Evolutionary conservation across 2,797 vertebrate species (phyloP).

Genomic region (Fringilla coelebs): DNA sequence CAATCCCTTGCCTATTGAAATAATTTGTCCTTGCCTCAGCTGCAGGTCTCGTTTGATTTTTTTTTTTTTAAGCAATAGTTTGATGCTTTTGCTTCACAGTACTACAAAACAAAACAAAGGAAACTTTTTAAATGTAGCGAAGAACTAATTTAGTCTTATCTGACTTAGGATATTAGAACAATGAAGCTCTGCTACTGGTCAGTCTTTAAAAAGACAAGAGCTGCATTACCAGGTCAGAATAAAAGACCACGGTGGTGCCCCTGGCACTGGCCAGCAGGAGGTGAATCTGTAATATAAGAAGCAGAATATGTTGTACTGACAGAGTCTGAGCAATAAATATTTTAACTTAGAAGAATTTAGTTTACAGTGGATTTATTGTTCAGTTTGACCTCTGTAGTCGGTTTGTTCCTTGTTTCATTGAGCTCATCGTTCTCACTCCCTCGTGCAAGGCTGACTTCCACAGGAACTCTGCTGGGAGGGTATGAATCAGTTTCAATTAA

Average conservation of each 20-base stretch:
- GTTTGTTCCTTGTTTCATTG: background rate
- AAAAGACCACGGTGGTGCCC: background rate
- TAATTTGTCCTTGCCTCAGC: conserved; percentile 70
- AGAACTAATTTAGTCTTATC: conserved; percentile 30
- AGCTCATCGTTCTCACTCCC: background rate
- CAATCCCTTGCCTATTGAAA: conserved; percentile 65
- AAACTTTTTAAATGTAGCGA: conserved; percentile 21
- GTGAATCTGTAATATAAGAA: background rate
- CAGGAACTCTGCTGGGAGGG: background rate
- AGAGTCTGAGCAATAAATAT: background rate
- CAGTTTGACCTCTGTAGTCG: conserved; percentile 17
- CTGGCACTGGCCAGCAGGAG: background rate
- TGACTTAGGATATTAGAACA: background rate
- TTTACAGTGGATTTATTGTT: background rate
- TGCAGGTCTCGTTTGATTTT: conserved; percentile 54
- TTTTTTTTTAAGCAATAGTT: conserved; percentile 6
- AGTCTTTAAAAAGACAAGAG: background rate
- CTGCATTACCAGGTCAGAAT: background rate
- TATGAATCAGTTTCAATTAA: conserved; percentile 48
- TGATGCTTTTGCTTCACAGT: conserved; percentile 33
- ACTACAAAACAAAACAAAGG: conserved; percentile 42
- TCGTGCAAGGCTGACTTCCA: background rate
- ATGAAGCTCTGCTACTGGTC: background rate
- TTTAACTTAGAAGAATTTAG: conserved; percentile 1
- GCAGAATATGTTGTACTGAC: background rate